Evolutionary conservation across 1,140 invertebrate species (phyloP).

Genomic region (Leucophenga varia): DNA sequence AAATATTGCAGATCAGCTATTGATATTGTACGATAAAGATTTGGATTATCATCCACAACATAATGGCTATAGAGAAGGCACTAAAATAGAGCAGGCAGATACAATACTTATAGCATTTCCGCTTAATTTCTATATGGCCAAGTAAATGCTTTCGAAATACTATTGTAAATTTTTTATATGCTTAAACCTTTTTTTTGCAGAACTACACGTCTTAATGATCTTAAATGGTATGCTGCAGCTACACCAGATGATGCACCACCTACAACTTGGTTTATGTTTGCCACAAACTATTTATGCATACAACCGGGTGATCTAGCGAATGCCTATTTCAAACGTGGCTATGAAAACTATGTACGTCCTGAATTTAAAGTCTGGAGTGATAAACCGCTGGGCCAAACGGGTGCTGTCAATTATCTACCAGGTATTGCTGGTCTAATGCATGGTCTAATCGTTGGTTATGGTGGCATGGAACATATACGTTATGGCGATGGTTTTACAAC

Average conservation of each 20-base stretch:
- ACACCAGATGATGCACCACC: slow-evolving; percentile 58
- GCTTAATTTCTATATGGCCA: slow-evolving; percentile 58
- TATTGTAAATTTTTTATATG: not conserved
- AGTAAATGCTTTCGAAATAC: slow-evolving; percentile 2
- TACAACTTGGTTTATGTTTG: slow-evolving; percentile 61
- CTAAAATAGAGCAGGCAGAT: slow-evolving; percentile 59
- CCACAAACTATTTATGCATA: slow-evolving; percentile 55
- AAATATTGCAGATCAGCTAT: slow-evolving; percentile 57
- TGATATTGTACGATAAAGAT: slow-evolving; percentile 53
- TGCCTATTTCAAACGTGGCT: slow-evolving; percentile 56
- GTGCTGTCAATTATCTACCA: slow-evolving; percentile 59
- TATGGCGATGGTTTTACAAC: slow-evolving; percentile 30
- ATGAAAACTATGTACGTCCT: slow-evolving; percentile 57
- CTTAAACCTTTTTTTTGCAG: not conserved
- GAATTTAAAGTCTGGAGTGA: slow-evolving; percentile 59
- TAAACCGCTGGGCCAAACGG: slow-evolving; percentile 50
- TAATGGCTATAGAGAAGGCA: slow-evolving; percentile 49
- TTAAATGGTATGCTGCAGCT: slow-evolving; percentile 58
- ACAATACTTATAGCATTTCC: slow-evolving; percentile 58
- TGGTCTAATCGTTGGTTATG: slow-evolving; percentile 58
- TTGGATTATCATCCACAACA: slow-evolving; percentile 60
- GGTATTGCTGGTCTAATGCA: slow-evolving; percentile 61
- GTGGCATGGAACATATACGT: slow-evolving; percentile 55
- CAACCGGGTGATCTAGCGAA: slow-evolving; percentile 46
- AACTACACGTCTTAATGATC: slow-evolving; percentile 54